Base-by-base conservation (phyloP, 1,140 invertebrate genomes). In the Orius insidiosus region DNA sequence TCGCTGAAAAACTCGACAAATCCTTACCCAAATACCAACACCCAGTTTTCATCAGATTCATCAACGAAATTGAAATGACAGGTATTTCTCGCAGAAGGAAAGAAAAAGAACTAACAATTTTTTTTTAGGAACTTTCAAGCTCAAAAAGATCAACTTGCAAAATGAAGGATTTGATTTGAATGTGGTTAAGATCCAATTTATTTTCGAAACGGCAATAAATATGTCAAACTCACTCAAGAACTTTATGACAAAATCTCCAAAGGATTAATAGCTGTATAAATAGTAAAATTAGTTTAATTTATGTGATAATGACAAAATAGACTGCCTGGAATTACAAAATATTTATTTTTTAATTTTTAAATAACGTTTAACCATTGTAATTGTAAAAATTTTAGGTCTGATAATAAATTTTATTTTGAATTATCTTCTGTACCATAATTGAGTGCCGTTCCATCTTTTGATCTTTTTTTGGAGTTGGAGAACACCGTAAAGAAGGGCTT, bases 381-480 rank as follows among this genome's bases (percentile, higher is more conserved):
- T n/a, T 15, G 11, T 40, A 18, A 5, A 40, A 15, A 18, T n/a
- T n/a, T n/a, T 18, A 36, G 9, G 38, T 15, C 10, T 18, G 16
- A 4, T 18, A 40, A 2, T 10, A 40, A 15, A 40, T 18, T 40
- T 14, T 40, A 14, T 40, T 18, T 40, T 14, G 38, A 10, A 18
- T 70, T 80, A 93, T 59, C 83, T 85, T 56, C 89, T 75, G 63
- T 93, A 94, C 89, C 89, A 94, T 57, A 82, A 70, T 65, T 95
- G 88, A 11, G 80, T 49, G 3, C 68, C 70, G 57, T 78, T 74
- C 74, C 82, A 84, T 35, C 86, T 70, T 60, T 97, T 97, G 1
- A 97, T 77, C 65, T 98, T 98, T 65, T 92, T 95, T 62, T 98
- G 93, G 31, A 98, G 63, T 61, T 95, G 88, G 32, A 98, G 65